A percentile compares a stretch with the other conserved stretches of the same genome.
These are phyloP conservation scores for Phortica variegata DNA, from an alignment of 1,140 invertebrate species.

Conservation along the genomic window DNA sequence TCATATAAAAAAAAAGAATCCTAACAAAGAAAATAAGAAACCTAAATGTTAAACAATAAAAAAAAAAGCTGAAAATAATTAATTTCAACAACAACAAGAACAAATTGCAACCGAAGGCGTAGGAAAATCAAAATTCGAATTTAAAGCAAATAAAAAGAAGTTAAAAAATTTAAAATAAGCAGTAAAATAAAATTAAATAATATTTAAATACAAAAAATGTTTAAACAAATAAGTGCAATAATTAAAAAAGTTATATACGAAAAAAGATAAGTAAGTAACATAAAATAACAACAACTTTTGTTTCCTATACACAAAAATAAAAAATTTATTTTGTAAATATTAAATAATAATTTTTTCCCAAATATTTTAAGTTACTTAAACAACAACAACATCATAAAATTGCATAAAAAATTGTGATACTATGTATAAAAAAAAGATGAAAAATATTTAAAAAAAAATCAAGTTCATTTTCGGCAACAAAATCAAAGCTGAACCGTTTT, in stretches of 20 bases:
- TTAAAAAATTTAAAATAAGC: conserved; percentile 18
- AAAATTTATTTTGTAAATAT: conserved; percentile 29
- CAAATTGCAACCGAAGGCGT: conserved; percentile 24
- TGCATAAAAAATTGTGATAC: conserved; percentile 51
- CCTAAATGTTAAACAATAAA: not conserved
- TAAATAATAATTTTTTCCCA: conserved; percentile 30
- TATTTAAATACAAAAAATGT: conserved; percentile 24
- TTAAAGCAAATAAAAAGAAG: conserved; percentile 28
- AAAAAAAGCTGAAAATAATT: conserved; percentile 2
- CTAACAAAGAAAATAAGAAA: conserved; percentile 6
- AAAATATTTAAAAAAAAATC: conserved; percentile 19
- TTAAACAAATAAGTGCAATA: conserved; percentile 16
- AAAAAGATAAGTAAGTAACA: conserved; percentile 25
- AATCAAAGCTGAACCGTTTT: no score
- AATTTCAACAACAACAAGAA: conserved; percentile 15
- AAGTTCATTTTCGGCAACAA: conserved; percentile 3
- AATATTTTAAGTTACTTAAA: conserved; percentile 26
- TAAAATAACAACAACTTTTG: conserved; percentile 39
- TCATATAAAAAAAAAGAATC: conserved; percentile 26
- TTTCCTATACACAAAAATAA: conserved; percentile 38
- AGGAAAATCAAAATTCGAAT: conserved; percentile 56
- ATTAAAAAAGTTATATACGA: no score
- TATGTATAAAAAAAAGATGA: conserved; percentile 37
- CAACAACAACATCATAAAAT: conserved; percentile 25
- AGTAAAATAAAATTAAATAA: conserved; percentile 21